These are phyloP conservation scores for Drosophila prolongata DNA, from an alignment of 2,888 invertebrate genomes.

Conservation along the genomic window DNA sequence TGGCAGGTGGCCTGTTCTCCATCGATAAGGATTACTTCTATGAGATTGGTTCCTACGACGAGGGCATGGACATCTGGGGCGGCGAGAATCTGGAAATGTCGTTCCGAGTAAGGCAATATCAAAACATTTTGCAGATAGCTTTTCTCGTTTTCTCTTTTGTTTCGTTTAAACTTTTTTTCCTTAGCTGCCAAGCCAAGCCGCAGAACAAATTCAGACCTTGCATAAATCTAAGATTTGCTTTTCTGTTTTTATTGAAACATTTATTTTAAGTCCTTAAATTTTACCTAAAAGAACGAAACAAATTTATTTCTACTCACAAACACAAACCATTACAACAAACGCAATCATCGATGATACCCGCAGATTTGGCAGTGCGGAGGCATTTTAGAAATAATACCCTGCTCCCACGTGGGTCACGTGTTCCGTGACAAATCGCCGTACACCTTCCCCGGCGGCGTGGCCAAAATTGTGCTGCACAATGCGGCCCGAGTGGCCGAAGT, in stretches of 20 bases:
- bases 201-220: slow-evolving; percentile 63
- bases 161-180: slow-evolving; percentile 18
- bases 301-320: slow-evolving; percentile 38
- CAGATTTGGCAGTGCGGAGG: slow-evolving; percentile 99
- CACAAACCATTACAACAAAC: slow-evolving; percentile 72
- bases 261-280: slow-evolving; percentile 26
- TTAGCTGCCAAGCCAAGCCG: slow-evolving; percentile 72
- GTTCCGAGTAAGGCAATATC: slow-evolving; percentile 84
- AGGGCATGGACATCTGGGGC: slow-evolving; percentile 99
- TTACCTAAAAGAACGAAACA: slow-evolving; percentile 20
- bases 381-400: slow-evolving; percentile 96
- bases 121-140: slow-evolving; percentile 31
- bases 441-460: slow-evolving; percentile 99
- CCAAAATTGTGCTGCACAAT: slow-evolving; percentile 98
- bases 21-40: slow-evolving; percentile 98
- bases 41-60: slow-evolving; percentile 98
- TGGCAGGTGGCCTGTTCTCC: slow-evolving; percentile 98
- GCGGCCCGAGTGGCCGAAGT: slow-evolving; percentile 99
- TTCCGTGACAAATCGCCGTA: slow-evolving; percentile 99
- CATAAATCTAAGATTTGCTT: slow-evolving; percentile 17
- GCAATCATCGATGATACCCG: slow-evolving; percentile 44
- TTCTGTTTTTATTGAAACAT: slow-evolving; percentile 31
- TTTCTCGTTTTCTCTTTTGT: slow-evolving; percentile 29
- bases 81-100: slow-evolving; percentile 86
- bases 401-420: slow-evolving; percentile 98